phyloP scores from a whole-genome alignment of 2,113 vertebrate genomes.

The Sphaerodactylus townsendi region DNA sequence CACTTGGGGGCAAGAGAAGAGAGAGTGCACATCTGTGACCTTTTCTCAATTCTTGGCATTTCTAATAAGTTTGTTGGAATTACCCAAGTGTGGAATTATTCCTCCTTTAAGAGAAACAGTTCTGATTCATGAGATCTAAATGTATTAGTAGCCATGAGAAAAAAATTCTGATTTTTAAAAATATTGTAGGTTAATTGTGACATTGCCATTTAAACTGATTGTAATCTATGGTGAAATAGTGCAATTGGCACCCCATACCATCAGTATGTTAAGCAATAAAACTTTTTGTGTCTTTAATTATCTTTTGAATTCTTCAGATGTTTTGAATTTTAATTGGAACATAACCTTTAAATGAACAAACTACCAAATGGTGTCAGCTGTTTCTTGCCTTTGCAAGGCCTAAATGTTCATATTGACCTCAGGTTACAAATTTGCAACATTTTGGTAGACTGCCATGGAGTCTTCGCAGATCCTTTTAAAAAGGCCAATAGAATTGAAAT shows the following conservation, averaged over 20 bases:
- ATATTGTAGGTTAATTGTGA: not conserved
- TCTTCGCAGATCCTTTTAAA: not conserved
- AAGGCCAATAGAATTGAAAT: not conserved
- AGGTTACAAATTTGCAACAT: not conserved
- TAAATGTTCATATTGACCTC: not conserved
- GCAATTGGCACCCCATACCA: not conserved
- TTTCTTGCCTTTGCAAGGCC: not conserved
- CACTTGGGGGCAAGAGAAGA: no score
- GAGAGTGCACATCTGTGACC: not conserved
- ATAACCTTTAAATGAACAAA: conserved; percentile 39
- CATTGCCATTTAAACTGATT: conserved; percentile 2
- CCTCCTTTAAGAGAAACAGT: not conserved
- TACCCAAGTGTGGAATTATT: not conserved
- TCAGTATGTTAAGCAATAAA: not conserved
- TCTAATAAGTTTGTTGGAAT: not conserved
- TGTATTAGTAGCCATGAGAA: not conserved
- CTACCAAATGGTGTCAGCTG: conserved; percentile 39
- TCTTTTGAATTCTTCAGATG: not conserved
- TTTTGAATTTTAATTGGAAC: not conserved
- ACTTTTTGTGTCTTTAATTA: not conserved
- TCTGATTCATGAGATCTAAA: not conserved
- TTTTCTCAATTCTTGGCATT: not conserved
- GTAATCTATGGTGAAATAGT: not conserved
- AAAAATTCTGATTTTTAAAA: not conserved
- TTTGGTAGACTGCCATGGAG: not conserved